phyloP scores from a whole-genome alignment of 1,140 invertebrate genomes.

The Trachymyrmex septentrionalis region DNA sequence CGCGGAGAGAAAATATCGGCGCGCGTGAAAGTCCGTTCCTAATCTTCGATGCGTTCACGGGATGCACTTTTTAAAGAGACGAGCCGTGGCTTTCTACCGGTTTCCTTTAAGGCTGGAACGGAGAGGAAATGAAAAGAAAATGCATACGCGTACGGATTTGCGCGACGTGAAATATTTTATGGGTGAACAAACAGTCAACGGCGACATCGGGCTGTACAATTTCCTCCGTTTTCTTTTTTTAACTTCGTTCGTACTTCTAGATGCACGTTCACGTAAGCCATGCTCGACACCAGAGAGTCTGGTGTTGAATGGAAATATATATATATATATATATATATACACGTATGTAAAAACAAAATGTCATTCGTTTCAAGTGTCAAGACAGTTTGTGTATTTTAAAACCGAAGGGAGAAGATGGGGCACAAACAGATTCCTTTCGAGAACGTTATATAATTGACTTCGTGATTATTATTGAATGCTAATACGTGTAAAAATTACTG shows the following conservation, averaged over 20 bases:
- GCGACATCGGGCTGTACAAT: neutral
- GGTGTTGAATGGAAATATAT: constrained; percentile 26
- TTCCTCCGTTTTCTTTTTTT: constrained; percentile 12
- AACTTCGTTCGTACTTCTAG: neutral
- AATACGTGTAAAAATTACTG: neutral
- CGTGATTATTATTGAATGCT: neutral
- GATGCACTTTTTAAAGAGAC: constrained; percentile 71
- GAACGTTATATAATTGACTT: neutral
- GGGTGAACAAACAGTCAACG: constrained; percentile 16
- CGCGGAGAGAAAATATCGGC: constrained; percentile 71
- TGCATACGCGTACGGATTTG: neutral
- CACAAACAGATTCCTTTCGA: neutral
- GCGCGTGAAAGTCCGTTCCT: constrained; percentile 73
- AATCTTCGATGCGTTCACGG: constrained; percentile 64
- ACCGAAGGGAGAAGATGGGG: neutral
- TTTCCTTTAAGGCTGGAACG: constrained; percentile 68
- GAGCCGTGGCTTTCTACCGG: constrained; percentile 69
- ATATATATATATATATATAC: no score
- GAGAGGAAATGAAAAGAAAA: constrained; percentile 53
- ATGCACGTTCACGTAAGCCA: constrained; percentile 20
- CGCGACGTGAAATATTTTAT: constrained; percentile 32
- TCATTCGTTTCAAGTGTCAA: neutral
- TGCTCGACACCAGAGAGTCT: neutral
- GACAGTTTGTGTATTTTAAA: constrained; percentile 4
- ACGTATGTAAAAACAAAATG: constrained; percentile 17